Conservation (phyloP, 2,888 invertebrate species). For the Drosophila stalkeri region DNA sequence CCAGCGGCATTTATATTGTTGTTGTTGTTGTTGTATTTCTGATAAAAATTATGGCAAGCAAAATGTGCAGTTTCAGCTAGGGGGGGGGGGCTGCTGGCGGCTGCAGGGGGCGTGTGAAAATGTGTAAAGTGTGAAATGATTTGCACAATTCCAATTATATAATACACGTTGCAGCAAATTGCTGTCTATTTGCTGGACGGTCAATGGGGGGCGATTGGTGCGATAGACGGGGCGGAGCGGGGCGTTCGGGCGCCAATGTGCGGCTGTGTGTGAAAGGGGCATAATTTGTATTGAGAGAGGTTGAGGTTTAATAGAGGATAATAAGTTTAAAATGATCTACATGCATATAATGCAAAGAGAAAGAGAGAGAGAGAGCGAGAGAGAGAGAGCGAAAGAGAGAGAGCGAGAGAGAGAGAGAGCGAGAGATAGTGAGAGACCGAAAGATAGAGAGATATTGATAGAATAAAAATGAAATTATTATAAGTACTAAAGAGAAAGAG, state of each 20-base stretch:
- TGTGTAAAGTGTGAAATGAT: constrained; percentile 55
- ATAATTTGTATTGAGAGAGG: background rate
- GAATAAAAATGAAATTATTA: too few relatives aligned
- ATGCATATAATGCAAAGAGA: background rate
- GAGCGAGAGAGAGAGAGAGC: background rate
- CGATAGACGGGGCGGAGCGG: too few relatives aligned
- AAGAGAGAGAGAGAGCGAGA: too few relatives aligned
- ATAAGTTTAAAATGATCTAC: background rate
- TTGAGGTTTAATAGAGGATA: background rate
- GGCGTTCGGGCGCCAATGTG: background rate
- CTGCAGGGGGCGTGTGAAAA: background rate
- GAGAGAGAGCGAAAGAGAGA: background rate
- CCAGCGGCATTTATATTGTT: constrained; percentile 28
- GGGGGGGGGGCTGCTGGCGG: background rate
- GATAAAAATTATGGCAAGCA: constrained; percentile 8
- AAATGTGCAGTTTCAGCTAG: background rate
- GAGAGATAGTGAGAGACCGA: too few relatives aligned
- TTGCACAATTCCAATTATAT: constrained; percentile 66
- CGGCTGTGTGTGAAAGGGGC: background rate
- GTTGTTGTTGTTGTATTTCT: background rate
- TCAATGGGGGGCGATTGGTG: background rate
- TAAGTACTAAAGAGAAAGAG: rapidly evolving
- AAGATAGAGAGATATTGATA: too few relatives aligned
- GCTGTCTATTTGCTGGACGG: background rate
- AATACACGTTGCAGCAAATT: constrained; percentile 12